Evolutionary conservation across 2,888 invertebrate genomes (phyloP), one percentile per base, ranked within the genome.

Genomic region (Rhyacophila evoluta): DNA sequence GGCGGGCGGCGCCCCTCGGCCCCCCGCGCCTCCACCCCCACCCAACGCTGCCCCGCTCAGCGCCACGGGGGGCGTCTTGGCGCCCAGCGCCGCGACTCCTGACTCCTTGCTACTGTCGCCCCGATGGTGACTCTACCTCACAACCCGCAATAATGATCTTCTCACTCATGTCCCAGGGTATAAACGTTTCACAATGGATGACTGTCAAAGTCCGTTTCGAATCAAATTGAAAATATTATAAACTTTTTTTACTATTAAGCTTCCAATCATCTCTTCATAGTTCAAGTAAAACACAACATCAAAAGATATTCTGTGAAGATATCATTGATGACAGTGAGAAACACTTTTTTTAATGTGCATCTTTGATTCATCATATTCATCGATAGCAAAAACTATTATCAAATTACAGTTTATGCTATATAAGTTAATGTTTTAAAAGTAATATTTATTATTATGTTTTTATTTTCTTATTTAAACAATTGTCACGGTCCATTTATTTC

Each of bases 21-120:
- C 87, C 85, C 87, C 89, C 89, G 88, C 88, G 84, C 89, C 85
- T 85, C 84, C 88, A 89, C 89, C 89, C 88, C 86, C 88, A 88
- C 87, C 81, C 77, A 71, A 75, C 75, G 76, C 72, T 74, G 70
- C 74, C 71, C 73, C 73, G 55, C 74, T 55, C 55, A 55, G 55
- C 55, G 29, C 75, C 75, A 71, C 72, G 37, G 72, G 71, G 33
- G 15, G 37, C 69, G 29, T 77, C 68, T 70, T 55, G 29, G 73
- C 77, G 36, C 74, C 74, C 67, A 73, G 28, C 76, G 76, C 72
- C 12, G 38, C 72, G 68, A 78, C 67, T 41, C 70, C 73, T 72
- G 73, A 55, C 55, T 55, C 55, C 55, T 10, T 19, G 55, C 55
- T 55, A 55, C 55, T 55, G 55, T 55, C 15, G 55, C 55, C 55